A percentile compares a stretch with the other conserved stretches of the same genome.
phyloP scores from a whole-genome alignment of 2,888 invertebrate species.

The Noctua comes region DNA sequence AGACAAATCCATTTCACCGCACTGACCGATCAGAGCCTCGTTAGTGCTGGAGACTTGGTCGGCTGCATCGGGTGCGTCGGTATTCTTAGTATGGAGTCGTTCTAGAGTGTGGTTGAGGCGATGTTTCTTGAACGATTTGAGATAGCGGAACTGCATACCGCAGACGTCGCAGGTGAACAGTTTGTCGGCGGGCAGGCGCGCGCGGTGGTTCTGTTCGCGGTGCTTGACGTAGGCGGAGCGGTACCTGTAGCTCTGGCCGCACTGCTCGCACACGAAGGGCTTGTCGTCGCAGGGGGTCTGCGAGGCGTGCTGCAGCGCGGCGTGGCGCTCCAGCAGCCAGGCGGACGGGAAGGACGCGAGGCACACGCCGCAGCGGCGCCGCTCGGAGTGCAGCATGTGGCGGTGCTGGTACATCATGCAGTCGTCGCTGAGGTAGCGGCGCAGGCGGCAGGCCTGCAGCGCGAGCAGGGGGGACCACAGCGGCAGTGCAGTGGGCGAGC shows the following conservation, averaged over 20 bases:
- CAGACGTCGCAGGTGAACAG: constrained; percentile 97
- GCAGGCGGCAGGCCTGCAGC: constrained; percentile 86
- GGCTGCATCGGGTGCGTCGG: constrained; percentile 88
- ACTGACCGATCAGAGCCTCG: constrained; percentile 90
- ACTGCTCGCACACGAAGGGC: constrained; percentile 97
- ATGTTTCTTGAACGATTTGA: constrained; percentile 97
- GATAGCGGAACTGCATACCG: constrained; percentile 97
- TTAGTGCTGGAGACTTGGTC: constrained; percentile 94
- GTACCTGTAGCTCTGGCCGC: constrained; percentile 97
- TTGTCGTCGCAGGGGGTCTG: constrained; percentile 93
- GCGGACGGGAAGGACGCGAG: constrained; percentile 96
- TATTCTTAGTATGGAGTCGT: constrained; percentile 93
- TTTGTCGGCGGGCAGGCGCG: constrained; percentile 96
- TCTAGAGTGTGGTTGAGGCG: constrained; percentile 96
- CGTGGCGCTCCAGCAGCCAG: constrained; percentile 96
- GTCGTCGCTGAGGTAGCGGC: constrained; percentile 88
- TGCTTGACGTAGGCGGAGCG: constrained; percentile 94
- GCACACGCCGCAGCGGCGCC: constrained; percentile 94
- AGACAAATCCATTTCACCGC: constrained; percentile 91
- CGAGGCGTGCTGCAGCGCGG: constrained; percentile 95
- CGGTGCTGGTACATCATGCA: constrained; percentile 86
- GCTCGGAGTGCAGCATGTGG: constrained; percentile 82
- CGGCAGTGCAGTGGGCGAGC: constrained; percentile 82
- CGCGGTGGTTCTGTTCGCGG: constrained; percentile 96
- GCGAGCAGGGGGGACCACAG: constrained; percentile 88